These are phyloP conservation scores for Propithecus perrieri DNA, from an alignment of 2,797 vertebrate genomes.

Conservation along the genomic window DNA sequence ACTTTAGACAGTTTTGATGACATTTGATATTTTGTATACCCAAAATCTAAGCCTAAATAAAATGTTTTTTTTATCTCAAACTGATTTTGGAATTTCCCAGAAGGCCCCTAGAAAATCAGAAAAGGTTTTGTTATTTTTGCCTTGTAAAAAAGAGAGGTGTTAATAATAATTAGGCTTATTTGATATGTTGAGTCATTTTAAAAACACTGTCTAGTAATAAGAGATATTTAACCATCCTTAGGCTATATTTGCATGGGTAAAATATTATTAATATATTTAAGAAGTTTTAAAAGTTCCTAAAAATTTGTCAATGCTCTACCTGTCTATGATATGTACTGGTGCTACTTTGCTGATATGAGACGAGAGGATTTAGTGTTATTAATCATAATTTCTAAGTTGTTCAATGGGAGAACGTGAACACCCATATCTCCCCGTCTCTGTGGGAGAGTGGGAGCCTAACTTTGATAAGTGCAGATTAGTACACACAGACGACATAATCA, in stretches of 20 bases:
- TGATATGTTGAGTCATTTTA: background rate
- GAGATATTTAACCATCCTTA: background rate
- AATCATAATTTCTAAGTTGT: background rate
- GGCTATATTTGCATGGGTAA: background rate
- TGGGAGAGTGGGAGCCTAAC: background rate
- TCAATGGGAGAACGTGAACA: background rate
- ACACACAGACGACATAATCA: background rate
- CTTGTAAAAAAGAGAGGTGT: background rate
- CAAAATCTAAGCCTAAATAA: background rate
- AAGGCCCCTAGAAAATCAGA: background rate
- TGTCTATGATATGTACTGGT: background rate
- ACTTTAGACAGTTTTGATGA: background rate
- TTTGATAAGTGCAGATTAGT: background rate
- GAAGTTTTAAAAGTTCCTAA: background rate
- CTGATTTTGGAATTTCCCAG: background rate
- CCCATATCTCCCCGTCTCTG: background rate
- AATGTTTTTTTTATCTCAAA: background rate
- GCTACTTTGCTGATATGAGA: background rate
- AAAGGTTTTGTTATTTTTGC: background rate
- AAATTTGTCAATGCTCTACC: background rate
- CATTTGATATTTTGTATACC: background rate
- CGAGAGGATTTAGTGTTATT: background rate
- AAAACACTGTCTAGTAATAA: background rate
- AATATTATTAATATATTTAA: background rate
- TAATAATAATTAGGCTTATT: background rate